Conservation (phyloP, 2,797 vertebrate species). For the Pipistrellus nathusii region DNA sequence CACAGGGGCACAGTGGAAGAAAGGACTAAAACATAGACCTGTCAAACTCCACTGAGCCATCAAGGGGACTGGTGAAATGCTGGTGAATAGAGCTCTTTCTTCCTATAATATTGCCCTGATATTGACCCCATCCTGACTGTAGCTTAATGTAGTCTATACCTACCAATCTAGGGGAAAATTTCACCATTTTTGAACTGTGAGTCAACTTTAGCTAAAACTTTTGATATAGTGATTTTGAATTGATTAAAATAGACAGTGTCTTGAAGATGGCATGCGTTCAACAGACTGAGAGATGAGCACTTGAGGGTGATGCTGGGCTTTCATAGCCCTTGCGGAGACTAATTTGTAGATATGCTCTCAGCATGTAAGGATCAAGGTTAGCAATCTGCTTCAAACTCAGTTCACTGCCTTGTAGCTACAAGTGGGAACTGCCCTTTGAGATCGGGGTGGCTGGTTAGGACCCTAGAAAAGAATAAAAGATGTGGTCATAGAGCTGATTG, state of each 20-base stretch:
- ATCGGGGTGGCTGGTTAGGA: not conserved
- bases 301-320: not conserved
- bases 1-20: slow-evolving; percentile 48
- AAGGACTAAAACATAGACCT: slow-evolving; percentile 44
- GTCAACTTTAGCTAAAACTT: slow-evolving; percentile 64
- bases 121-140: slow-evolving; percentile 10
- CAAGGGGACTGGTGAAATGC: slow-evolving; percentile 40
- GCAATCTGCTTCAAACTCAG: slow-evolving; percentile 64
- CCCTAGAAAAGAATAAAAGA: slow-evolving; percentile 37
- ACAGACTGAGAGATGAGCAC: not conserved
- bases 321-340: not conserved
- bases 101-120: not conserved
- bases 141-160: not conserved
- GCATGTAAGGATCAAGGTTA: slow-evolving; percentile 19
- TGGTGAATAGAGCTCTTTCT: slow-evolving; percentile 59
- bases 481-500: slow-evolving; percentile 14
- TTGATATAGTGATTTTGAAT: slow-evolving; percentile 54
- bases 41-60: slow-evolving; percentile 56
- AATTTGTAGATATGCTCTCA: not conserved
- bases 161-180: slow-evolving; percentile 1
- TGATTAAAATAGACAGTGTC: slow-evolving; percentile 64
- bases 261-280: slow-evolving; percentile 16
- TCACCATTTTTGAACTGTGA: slow-evolving; percentile 66
- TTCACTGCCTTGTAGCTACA: slow-evolving; percentile 3
- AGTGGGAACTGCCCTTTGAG: slow-evolving; percentile 63